Evolutionary conservation across 2,113 vertebrate genomes (phyloP).

Genomic region (Anser brachyrhynchus): DNA sequence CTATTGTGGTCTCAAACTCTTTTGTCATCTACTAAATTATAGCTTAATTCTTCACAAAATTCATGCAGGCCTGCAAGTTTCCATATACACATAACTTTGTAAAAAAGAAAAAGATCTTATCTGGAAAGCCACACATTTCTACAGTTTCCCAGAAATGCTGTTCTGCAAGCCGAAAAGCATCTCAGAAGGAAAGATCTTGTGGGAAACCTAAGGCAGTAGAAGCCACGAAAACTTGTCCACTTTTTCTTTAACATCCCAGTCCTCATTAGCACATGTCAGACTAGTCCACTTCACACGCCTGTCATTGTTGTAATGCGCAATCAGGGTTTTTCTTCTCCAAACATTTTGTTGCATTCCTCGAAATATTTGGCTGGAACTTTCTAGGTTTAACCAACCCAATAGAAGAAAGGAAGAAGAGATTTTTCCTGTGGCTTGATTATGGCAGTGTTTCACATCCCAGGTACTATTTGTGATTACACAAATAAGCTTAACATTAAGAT

Average conservation of each 20-base stretch:
- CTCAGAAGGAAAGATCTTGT: not conserved
- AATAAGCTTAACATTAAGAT: not conserved
- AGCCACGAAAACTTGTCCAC: not conserved
- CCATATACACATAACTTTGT: not conserved
- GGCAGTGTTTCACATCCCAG: not conserved
- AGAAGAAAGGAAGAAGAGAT: not conserved
- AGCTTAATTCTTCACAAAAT: not conserved
- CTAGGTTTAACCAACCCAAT: not conserved
- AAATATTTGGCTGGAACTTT: not conserved
- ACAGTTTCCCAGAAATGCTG: accelerated
- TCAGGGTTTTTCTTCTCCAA: not conserved
- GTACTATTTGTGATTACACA: not conserved
- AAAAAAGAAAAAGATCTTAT: not conserved
- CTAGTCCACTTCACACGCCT: not conserved
- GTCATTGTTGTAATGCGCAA: not conserved
- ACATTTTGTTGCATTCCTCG: not conserved
- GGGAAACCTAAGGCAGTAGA: not conserved
- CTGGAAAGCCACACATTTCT: not conserved
- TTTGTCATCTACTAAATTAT: not conserved
- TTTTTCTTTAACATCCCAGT: not conserved
- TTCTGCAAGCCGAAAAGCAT: not conserved
- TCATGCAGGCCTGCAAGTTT: not conserved
- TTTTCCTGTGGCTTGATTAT: not conserved
- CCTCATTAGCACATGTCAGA: not conserved
- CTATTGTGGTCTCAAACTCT: not conserved